Percentiles rank a stretch among this genome's conserved stretches.
These are phyloP conservation scores for Oxyura jamaicensis DNA, from an alignment of 2,113 vertebrate genomes.

Conservation along the genomic window DNA sequence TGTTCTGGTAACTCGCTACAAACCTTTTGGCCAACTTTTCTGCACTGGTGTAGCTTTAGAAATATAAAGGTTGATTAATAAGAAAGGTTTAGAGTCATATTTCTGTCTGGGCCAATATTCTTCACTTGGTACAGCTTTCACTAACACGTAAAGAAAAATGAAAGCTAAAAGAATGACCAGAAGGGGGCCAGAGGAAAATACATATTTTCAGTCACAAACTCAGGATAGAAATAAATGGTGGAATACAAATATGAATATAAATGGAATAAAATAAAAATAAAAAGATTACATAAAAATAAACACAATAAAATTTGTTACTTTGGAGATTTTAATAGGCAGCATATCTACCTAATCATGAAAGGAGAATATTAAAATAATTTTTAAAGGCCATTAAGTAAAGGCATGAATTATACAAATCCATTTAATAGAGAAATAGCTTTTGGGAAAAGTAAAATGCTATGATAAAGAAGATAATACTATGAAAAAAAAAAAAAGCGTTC, in stretches of 20 bases:
- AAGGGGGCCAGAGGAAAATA: neutral
- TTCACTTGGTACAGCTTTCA: neutral
- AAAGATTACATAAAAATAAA: neutral
- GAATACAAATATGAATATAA: neutral
- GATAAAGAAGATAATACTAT: neutral
- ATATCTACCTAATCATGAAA: neutral
- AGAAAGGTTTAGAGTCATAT: neutral
- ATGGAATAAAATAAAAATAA: neutral
- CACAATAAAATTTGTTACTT: neutral
- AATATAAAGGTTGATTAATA: neutral
- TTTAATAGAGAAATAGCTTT: neutral
- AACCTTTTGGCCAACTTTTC: neutral
- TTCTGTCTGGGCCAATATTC: neutral
- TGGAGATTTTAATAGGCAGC: neutral
- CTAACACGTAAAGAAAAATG: neutral
- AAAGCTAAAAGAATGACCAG: neutral
- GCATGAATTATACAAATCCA: neutral
- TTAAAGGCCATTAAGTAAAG: neutral
- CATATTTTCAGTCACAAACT: neutral
- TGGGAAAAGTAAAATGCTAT: neutral
- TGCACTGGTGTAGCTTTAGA: neutral
- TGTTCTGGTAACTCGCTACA: neutral
- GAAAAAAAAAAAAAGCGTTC: neutral
- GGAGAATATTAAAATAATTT: neutral
- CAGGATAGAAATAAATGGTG: neutral